Evolutionary conservation across 2,797 vertebrate genomes (phyloP).

Genomic region (Semotilus atromaculatus): DNA sequence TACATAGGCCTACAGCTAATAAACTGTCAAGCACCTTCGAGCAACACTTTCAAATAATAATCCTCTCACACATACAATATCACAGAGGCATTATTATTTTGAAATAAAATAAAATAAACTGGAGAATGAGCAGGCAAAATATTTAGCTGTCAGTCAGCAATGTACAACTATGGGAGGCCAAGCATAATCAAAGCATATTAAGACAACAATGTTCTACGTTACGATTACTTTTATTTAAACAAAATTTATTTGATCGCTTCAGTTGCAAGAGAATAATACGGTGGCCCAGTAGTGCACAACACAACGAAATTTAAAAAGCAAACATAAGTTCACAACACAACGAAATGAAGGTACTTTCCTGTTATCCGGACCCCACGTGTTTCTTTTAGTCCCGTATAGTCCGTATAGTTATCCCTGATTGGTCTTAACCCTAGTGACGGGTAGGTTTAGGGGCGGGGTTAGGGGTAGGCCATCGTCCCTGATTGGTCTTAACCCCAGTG

Average conservation of each 20-base stretch:
- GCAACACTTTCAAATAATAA: slow-evolving; percentile 2
- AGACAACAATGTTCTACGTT: neutral
- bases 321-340: too few species aligned
- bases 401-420: too few species aligned
- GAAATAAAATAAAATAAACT: neutral
- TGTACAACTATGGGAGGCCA: neutral
- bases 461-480: too few species aligned
- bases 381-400: too few species aligned
- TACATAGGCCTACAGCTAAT: too few species aligned
- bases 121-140: neutral
- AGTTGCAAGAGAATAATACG: neutral
- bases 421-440: too few species aligned
- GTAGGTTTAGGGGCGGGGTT: too few species aligned
- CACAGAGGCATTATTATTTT: neutral
- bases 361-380: too few species aligned
- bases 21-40: neutral
- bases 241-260: neutral
- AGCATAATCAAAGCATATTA: slow-evolving; percentile 1
- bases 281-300: too few species aligned
- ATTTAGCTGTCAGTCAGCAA: slow-evolving; percentile 4
- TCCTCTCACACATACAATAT: neutral
- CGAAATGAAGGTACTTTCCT: too few species aligned
- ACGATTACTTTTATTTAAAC: neutral
- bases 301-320: too few species aligned
- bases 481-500: too few species aligned